Conservation (phyloP, 30 jellyfish, hydroid and myxozoan species). For the Mastigias papua region DNA sequence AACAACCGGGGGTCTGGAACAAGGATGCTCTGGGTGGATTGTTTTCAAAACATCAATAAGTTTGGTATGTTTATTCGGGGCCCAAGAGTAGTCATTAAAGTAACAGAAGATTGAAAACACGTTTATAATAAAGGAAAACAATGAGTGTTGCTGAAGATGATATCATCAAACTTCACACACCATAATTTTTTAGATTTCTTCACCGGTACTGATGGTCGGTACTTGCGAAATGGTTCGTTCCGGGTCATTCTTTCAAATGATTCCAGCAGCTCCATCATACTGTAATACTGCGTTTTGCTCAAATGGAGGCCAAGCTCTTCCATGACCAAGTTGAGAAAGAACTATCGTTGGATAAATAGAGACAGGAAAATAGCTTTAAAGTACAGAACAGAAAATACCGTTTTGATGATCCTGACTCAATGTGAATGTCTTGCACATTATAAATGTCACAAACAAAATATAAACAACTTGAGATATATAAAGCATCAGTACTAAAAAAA, state of each 20-base stretch:
- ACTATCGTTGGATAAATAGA: constrained; percentile 24
- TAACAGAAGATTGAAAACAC: background rate
- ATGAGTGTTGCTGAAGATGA: background rate
- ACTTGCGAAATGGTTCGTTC: constrained; percentile 93
- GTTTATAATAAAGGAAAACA: background rate
- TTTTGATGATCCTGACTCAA: background rate
- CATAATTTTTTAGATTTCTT: constrained; percentile 63
- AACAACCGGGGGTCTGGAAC: too few relatives aligned
- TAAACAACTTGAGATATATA: too few relatives aligned
- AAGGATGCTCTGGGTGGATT: too few relatives aligned
- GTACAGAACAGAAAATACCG: background rate
- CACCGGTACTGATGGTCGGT: constrained; percentile 79
- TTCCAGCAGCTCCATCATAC: constrained; percentile 84
- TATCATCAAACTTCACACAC: constrained; percentile 24
- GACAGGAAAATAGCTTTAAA: background rate
- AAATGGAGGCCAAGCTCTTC: constrained; percentile 82
- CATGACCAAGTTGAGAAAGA: constrained; percentile 83
- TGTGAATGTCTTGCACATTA: too few relatives aligned
- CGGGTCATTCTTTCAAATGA: constrained; percentile 90
- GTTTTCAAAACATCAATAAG: too few relatives aligned
- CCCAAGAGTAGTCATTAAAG: too few relatives aligned
- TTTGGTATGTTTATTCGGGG: too few relatives aligned
- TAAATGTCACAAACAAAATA: too few relatives aligned
- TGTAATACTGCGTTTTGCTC: constrained; percentile 83
- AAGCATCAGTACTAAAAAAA: too few relatives aligned